These are phyloP conservation scores for Gallirallus australis DNA, from an alignment of 2,797 vertebrate species.

Conservation along the genomic window DNA sequence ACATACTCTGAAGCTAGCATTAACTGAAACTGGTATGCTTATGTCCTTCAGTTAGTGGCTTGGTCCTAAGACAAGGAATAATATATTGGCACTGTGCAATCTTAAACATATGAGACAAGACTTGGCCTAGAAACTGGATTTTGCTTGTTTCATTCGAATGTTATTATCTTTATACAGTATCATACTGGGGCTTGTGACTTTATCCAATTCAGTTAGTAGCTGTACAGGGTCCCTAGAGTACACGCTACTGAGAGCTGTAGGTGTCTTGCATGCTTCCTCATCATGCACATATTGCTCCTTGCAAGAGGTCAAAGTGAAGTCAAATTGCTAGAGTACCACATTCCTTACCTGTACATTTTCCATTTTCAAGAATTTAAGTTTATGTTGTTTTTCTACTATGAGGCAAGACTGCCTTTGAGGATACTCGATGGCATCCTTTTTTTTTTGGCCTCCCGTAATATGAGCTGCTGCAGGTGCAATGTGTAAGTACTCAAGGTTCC, in stretches of 20 bases:
- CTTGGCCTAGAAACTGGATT: not conserved
- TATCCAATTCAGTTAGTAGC: not conserved
- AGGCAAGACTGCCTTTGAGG: not conserved
- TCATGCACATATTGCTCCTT: fast-evolving
- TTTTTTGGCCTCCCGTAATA: not conserved
- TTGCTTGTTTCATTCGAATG: not conserved
- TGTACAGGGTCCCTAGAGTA: not conserved
- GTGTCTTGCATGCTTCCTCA: not conserved
- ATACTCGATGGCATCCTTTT: not conserved
- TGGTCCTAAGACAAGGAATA: not conserved
- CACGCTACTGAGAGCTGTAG: fast-evolving
- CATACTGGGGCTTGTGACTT: not conserved
- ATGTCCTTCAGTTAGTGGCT: not conserved
- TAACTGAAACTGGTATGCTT: not conserved
- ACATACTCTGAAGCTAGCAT: not conserved
- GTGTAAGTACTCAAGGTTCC: not conserved
- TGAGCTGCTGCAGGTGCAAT: not conserved
- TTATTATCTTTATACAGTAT: not conserved
- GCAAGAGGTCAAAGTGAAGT: not conserved
- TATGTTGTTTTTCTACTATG: not conserved
- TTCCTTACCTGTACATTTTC: not conserved
- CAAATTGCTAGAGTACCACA: not conserved
- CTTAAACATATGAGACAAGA: not conserved
- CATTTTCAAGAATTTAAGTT: not conserved
- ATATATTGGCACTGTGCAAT: not conserved